These are phyloP conservation scores for Aphelenchoides besseyi DNA, from an alignment of 1,140 invertebrate species.

Conservation along the genomic window DNA sequence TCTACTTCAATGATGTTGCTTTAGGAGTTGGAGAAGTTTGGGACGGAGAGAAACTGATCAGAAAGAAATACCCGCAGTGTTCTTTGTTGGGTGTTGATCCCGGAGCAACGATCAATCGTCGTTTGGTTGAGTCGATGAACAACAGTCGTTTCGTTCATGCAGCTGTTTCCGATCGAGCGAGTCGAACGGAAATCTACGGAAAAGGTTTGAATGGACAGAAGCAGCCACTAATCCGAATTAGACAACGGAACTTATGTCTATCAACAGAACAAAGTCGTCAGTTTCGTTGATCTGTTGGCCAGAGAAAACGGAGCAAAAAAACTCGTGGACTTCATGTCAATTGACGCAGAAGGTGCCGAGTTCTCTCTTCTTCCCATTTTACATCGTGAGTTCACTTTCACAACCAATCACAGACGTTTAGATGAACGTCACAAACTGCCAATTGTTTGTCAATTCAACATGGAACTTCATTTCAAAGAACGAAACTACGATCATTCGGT, in stretches of 20 bases:
- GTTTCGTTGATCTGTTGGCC: neutral
- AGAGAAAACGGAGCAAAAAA: neutral
- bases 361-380: neutral
- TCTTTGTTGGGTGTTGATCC: neutral
- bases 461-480: neutral
- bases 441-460: constrained; percentile 8
- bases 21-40: neutral
- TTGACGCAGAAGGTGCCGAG: constrained; percentile 9
- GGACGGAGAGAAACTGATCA: neutral
- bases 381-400: neutral
- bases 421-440: neutral
- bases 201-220: constrained; percentile 2
- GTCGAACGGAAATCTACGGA: neutral
- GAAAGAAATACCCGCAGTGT: neutral
- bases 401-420: neutral
- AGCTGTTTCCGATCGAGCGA: neutral
- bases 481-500: neutral
- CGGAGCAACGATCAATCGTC: neutral
- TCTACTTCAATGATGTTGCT: neutral
- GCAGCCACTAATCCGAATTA: neutral
- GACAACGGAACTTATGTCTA: constrained; percentile 1
- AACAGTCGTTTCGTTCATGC: constrained; percentile 14
- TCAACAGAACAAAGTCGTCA: neutral
- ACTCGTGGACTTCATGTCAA: neutral
- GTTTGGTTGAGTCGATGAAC: neutral